A percentile compares a stretch with the other conserved stretches of the same genome.
These are phyloP conservation scores for Notodonta ziczac DNA, from an alignment of 2,888 invertebrate species.

Conservation along the genomic window DNA sequence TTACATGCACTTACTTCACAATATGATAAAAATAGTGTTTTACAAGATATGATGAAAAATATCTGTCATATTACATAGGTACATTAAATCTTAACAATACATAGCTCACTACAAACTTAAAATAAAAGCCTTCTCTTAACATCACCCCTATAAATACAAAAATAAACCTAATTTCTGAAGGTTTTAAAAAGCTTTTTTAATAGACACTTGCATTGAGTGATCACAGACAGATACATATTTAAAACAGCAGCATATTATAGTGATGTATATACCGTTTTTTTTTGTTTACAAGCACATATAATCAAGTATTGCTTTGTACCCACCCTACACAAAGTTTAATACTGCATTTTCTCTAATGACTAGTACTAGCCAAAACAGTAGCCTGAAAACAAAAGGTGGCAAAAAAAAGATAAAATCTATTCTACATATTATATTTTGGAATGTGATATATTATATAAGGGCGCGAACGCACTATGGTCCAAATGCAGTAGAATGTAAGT, in stretches of 20 bases:
- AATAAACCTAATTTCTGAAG: conserved; percentile 40
- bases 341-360: conserved; percentile 24
- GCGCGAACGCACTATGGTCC: neutral
- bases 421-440: conserved; percentile 32
- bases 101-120: conserved; percentile 16
- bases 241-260: conserved; percentile 29
- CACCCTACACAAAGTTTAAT: conserved; percentile 21
- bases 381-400: conserved; percentile 41
- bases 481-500: no score
- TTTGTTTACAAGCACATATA: neutral
- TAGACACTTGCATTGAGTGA: conserved; percentile 40
- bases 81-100: conserved; percentile 20
- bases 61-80: conserved; percentile 7
- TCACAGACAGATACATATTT: conserved; percentile 45
- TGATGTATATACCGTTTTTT: neutral
- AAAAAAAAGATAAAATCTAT: conserved; percentile 40
- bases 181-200: conserved; percentile 32
- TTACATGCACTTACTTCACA: conserved; percentile 33
- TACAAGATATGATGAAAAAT: conserved; percentile 40
- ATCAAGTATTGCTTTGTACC: neutral
- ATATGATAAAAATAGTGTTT: conserved; percentile 17
- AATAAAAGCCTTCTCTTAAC: conserved; percentile 26
- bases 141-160: conserved; percentile 41
- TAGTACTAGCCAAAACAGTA: conserved; percentile 29
- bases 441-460: conserved; percentile 19